Percentiles rank a stretch among this genome's conserved stretches.
These are phyloP conservation scores for Drosophila sordidapex DNA, from an alignment of 2,888 invertebrate genomes.

Conservation along the genomic window DNA sequence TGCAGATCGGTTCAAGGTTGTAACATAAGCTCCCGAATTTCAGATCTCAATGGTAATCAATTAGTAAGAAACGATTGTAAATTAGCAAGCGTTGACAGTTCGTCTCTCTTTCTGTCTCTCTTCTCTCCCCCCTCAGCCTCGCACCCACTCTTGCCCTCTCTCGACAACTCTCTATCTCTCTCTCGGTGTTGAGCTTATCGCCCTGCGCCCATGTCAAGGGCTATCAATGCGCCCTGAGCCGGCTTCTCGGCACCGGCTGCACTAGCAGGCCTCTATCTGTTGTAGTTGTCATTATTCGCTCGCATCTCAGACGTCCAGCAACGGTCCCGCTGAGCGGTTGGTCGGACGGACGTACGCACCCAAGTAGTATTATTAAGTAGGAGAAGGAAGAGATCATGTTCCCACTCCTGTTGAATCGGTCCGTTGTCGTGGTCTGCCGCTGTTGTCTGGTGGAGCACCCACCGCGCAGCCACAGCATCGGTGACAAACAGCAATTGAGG, in stretches of 20 bases:
- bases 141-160: not conserved
- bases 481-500: conserved; percentile 53
- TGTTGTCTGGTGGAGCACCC: conserved; percentile 79
- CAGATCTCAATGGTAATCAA: conserved; percentile 51
- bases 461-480: conserved; percentile 58
- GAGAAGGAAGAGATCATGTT: conserved; percentile 47
- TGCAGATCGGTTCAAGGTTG: not conserved
- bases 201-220: conserved; percentile 67
- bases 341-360: conserved; percentile 39
- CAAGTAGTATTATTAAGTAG: conserved; percentile 39
- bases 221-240: conserved; percentile 66
- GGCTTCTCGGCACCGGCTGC: conserved; percentile 13
- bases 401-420: conserved; percentile 60
- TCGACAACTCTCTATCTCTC: not conserved
- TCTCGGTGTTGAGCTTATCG: conserved; percentile 30
- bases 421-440: conserved; percentile 66
- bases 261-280: conserved; percentile 14
- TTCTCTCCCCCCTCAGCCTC: not conserved
- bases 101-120: conserved; percentile 1
- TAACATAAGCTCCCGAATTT: not conserved
- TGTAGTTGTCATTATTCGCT: conserved; percentile 32
- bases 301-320: conserved; percentile 60
- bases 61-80: conserved; percentile 65
- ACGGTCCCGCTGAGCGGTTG: conserved; percentile 58
- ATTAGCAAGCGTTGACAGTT: conserved; percentile 65